phyloP scores from a whole-genome alignment of 2,888 invertebrate species.

The Chrysina gloriosa region DNA sequence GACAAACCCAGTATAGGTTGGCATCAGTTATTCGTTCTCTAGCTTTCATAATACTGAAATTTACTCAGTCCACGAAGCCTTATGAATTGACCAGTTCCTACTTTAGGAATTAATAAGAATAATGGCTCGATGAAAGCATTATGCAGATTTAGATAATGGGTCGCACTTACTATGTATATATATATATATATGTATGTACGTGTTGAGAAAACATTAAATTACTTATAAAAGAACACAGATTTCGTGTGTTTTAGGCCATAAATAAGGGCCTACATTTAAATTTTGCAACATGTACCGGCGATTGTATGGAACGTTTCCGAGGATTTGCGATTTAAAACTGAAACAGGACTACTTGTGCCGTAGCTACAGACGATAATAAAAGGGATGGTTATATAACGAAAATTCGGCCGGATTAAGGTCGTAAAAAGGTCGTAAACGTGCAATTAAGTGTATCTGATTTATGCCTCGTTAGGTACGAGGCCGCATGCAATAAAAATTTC shows the following conservation, averaged over 20 bases:
- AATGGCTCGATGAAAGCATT: too few relatives aligned
- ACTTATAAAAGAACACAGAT: conserved; percentile 7
- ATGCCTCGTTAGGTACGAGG: conserved; percentile 33
- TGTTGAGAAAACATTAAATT: conserved; percentile 7
- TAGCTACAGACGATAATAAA: conserved; percentile 24
- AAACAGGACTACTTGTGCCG: conserved; percentile 6
- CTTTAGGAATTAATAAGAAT: too few relatives aligned
- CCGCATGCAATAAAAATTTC: conserved; percentile 38
- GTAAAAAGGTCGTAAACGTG: conserved; percentile 33
- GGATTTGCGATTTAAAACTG: not conserved
- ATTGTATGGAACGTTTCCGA: too few relatives aligned
- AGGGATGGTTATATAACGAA: conserved; percentile 26
- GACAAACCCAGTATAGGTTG: too few relatives aligned
- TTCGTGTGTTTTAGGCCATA: not conserved
- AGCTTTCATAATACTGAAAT: too few relatives aligned
- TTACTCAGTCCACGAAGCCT: too few relatives aligned
- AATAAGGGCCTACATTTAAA: not conserved
- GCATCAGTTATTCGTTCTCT: too few relatives aligned
- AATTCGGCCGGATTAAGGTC: conserved; percentile 31
- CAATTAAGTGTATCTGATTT: conserved; percentile 37
- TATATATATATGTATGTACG: not conserved
- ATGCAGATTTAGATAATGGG: too few relatives aligned
- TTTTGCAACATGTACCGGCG: not conserved
- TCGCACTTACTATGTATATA: too few relatives aligned
- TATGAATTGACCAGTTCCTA: too few relatives aligned